Evolutionary conservation across 2,888 invertebrate genomes (phyloP), one percentile per base, ranked within the genome.

Genomic region (Noctua pronuba): DNA sequence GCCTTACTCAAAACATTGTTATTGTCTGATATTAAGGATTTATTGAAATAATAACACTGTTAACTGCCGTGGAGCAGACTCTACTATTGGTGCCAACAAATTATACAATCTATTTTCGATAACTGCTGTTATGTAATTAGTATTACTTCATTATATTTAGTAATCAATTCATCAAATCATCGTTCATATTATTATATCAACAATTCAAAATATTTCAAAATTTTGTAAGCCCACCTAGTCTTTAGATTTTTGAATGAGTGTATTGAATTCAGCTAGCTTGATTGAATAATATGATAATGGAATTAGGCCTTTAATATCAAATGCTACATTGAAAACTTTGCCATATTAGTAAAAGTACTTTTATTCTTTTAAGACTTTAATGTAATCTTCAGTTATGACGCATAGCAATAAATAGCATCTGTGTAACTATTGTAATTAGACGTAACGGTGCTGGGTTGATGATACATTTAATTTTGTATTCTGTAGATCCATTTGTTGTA

Each of bases 311-410:
- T 91, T 84, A 88, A 83, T 91, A 91, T 93, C 91, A 94, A 95
- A 96, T 95, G 94, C 96, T 96, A 96, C 96, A 96, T 96, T 96
- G 96, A 96, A 96, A 96, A 96, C 96, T 96, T 96, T 96, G 96
- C 96, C 96, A 96, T 96, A 96, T 96, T 96, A 96, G 96, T 95
- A 94, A 96, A 95, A 92, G 94, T 96, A 96, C 95, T 96, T 91
- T 94, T 94, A 95, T 94, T 95, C 95, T 95, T 94, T 89, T 96
- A 95, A 96, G 96, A 94, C 94, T 95, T 92, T 92, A 94, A 92
- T 94, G 91, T 95, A 94, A 95, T 94, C 93, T 93, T 95, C 94
- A 93, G 90, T 94, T 93, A 93, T 93, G 91, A 91, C 93, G 88
- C 92, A 93, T 94, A 94, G 93, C 91, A 92, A 90, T 93, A 91